These are phyloP conservation scores for Petromus typicus DNA, from an alignment of 2,113 vertebrate genomes.

Conservation along the genomic window DNA sequence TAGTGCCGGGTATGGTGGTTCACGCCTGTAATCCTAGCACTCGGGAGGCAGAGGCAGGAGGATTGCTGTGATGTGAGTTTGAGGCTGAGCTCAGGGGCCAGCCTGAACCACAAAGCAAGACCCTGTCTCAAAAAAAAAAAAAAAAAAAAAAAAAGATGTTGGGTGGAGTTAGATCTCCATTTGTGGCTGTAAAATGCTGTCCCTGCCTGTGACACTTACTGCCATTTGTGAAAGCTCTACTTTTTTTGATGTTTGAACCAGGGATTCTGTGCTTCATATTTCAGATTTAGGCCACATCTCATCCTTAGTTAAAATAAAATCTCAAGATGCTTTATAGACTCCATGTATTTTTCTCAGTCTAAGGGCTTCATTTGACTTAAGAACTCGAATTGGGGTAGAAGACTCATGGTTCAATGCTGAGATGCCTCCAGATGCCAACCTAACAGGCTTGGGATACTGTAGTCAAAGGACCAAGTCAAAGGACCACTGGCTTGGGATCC, in stretches of 20 bases:
- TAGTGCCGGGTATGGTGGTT: too few relatives aligned
- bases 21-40: too few relatives aligned
- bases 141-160: too few relatives aligned
- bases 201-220: neutral
- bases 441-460: neutral
- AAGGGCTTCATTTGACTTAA: neutral
- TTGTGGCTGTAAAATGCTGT: neutral
- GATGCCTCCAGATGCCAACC: neutral
- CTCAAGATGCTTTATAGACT: neutral
- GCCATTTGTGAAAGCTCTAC: neutral
- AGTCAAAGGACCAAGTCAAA: slow-evolving; percentile 10
- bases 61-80: too few relatives aligned
- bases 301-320: neutral
- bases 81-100: too few relatives aligned
- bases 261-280: neutral
- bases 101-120: too few relatives aligned
- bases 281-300: neutral
- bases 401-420: neutral
- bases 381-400: neutral
- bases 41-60: too few relatives aligned
- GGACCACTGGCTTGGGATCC: neutral
- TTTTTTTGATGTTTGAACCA: neutral
- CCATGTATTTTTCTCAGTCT: neutral
- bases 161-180: neutral
- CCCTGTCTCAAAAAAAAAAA: too few relatives aligned